A percentile compares a stretch with the other conserved stretches of the same genome.
phyloP scores from a whole-genome alignment of 2,888 invertebrate species.

The Drosophila buzzatii region DNA sequence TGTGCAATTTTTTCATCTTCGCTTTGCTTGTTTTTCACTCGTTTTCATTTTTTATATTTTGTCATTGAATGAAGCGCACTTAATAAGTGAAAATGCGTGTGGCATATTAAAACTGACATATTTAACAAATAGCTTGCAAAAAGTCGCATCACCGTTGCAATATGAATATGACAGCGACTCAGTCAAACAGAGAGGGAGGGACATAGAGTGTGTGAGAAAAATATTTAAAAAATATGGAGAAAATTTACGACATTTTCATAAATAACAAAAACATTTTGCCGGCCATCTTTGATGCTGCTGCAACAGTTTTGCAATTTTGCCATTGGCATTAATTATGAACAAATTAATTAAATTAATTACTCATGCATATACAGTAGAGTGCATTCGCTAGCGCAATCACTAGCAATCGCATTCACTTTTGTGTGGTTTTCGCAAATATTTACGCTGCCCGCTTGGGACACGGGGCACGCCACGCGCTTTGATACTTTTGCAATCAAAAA shows the following conservation, averaged over 20 bases:
- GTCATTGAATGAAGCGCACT: slow-evolving; percentile 64
- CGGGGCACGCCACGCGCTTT: slow-evolving; percentile 34
- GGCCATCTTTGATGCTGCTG: slow-evolving; percentile 32
- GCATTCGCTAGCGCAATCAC: slow-evolving; percentile 37
- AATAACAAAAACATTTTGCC: slow-evolving; percentile 40
- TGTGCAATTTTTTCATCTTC: slow-evolving; percentile 8
- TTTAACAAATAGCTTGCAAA: slow-evolving; percentile 69
- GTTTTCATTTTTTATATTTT: slow-evolving; percentile 23
- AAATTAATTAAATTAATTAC: slow-evolving; percentile 76
- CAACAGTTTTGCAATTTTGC: slow-evolving; percentile 50
- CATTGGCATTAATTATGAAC: slow-evolving; percentile 69
- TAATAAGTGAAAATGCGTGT: slow-evolving; percentile 71
- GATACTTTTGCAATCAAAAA: slow-evolving; percentile 31
- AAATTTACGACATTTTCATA: slow-evolving; percentile 61
- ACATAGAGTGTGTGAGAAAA: no score
- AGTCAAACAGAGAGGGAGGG: neutral
- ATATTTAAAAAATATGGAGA: slow-evolving; percentile 2
- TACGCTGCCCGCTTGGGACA: slow-evolving; percentile 49
- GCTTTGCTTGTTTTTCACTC: slow-evolving; percentile 5
- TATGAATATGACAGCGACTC: slow-evolving; percentile 64
- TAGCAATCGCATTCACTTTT: slow-evolving; percentile 44
- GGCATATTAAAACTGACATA: slow-evolving; percentile 75
- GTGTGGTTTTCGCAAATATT: slow-evolving; percentile 64
- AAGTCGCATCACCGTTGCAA: slow-evolving; percentile 53
- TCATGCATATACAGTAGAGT: slow-evolving; percentile 58